phyloP scores from a whole-genome alignment of 2,797 vertebrate genomes.

The Dermochelys coriacea region DNA sequence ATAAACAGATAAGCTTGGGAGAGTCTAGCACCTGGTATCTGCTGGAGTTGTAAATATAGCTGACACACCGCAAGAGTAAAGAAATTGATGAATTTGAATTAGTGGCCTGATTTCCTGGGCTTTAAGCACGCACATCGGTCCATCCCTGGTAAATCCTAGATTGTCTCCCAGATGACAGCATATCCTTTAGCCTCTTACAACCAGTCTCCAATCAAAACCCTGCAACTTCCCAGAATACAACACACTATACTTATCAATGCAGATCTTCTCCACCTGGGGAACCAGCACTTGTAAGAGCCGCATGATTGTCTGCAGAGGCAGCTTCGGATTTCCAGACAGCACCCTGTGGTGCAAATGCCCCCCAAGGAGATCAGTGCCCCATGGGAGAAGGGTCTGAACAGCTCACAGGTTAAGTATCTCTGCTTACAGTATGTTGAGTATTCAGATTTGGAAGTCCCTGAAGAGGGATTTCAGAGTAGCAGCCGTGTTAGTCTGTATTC shows the following conservation, averaged over 20 bases:
- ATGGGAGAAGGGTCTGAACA: neutral
- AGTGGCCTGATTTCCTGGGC: neutral
- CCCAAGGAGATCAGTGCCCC: neutral
- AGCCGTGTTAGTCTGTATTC: no score
- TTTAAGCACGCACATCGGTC: neutral
- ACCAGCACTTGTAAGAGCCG: conserved; percentile 96
- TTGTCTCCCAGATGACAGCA: neutral
- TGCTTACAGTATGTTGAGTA: neutral
- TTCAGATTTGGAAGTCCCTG: neutral
- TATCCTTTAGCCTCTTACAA: neutral
- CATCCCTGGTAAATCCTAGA: neutral
- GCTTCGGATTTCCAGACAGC: conserved; percentile 95
- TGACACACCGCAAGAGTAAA: neutral
- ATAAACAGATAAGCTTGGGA: neutral
- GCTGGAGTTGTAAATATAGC: neutral
- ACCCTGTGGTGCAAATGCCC: conserved; percentile 80
- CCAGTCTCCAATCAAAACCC: neutral
- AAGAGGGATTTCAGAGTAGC: no score
- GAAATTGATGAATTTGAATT: neutral
- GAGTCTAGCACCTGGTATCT: neutral
- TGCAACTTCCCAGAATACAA: neutral
- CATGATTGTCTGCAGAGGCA: conserved; percentile 99
- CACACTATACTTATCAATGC: conserved; percentile 95
- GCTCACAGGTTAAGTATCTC: neutral
- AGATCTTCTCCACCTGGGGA: conserved; percentile 99